These are phyloP conservation scores for Nannobrachium achirus DNA, from an alignment of 2,113 vertebrate species.

Conservation along the genomic window DNA sequence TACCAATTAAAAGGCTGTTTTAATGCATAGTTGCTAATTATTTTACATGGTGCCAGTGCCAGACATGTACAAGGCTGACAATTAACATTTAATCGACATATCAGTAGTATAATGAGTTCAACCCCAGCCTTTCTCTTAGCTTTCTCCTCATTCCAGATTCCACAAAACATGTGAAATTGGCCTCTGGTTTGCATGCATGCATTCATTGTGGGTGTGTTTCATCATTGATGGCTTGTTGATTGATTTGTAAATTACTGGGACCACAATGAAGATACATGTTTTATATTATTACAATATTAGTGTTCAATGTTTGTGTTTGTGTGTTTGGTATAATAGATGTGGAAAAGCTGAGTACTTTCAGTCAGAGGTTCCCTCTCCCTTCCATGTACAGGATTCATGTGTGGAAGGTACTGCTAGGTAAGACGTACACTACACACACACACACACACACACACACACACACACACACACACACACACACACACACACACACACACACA, in stretches of 20 bases:
- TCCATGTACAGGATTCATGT: conserved; percentile 96
- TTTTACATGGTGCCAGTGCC: no score
- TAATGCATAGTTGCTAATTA: no score
- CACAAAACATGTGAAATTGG: no score
- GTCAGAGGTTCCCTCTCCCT: conserved; percentile 95
- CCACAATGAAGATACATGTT: no score
- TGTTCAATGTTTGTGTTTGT: not conserved
- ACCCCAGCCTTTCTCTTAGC: no score
- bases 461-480: not conserved
- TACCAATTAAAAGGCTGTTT: no score
- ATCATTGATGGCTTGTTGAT: not conserved
- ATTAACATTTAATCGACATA: no score
- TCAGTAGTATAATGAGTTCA: no score
- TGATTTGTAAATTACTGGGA: not conserved
- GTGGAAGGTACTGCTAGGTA: conserved; percentile 97
- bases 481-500: not conserved
- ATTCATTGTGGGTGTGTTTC: not conserved
- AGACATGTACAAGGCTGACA: no score
- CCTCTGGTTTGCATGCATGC: no score
- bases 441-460: not conserved
- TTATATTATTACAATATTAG: not conserved
- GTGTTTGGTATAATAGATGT: conserved; percentile 78
- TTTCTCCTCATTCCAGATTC: no score
- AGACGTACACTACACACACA: conserved; percentile 30
- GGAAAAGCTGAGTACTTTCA: conserved; percentile 97